phyloP scores from a whole-genome alignment of 2,888 invertebrate species.

The Unio delphinus region DNA sequence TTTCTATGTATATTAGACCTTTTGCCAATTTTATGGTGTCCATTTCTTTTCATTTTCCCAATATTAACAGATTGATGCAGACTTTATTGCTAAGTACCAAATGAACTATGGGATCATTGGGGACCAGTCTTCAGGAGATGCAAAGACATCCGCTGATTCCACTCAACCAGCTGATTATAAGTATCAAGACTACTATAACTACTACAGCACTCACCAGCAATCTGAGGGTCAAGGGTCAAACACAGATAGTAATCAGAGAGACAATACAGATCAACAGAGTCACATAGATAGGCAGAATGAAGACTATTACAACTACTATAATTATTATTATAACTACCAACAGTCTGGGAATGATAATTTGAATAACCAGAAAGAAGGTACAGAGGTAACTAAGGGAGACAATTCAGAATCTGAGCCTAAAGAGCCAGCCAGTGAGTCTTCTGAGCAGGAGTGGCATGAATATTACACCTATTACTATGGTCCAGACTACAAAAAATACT shows the following conservation, averaged over 20 bases:
- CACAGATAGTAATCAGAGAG: slow-evolving; percentile 2
- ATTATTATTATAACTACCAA: slow-evolving; percentile 1
- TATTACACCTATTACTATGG: slow-evolving; percentile 60
- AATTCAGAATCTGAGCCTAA: slow-evolving; percentile 6
- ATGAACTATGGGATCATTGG: slow-evolving; percentile 81
- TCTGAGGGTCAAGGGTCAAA: background rate
- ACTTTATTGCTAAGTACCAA: slow-evolving; percentile 96
- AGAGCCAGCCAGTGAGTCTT: slow-evolving; percentile 1
- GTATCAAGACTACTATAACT: background rate
- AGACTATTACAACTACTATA: background rate
- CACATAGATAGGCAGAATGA: background rate
- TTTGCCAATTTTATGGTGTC: slow-evolving; percentile 9
- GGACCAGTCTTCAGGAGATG: slow-evolving; percentile 5
- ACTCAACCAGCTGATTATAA: no score
- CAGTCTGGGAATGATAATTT: background rate
- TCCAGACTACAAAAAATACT: slow-evolving; percentile 47
- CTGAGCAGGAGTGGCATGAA: slow-evolving; percentile 11
- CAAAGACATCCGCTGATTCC: slow-evolving; percentile 1
- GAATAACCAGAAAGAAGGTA: background rate
- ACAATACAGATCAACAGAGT: background rate
- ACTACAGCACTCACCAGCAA: background rate
- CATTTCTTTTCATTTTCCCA: no score
- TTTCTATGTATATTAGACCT: slow-evolving; percentile 5
- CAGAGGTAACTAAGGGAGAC: slow-evolving; percentile 7
- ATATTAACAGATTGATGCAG: slow-evolving; percentile 84